Evolutionary conservation across 2,888 invertebrate genomes (phyloP), one percentile per base, ranked within the genome.

Genomic region (Parelbella ahira): DNA sequence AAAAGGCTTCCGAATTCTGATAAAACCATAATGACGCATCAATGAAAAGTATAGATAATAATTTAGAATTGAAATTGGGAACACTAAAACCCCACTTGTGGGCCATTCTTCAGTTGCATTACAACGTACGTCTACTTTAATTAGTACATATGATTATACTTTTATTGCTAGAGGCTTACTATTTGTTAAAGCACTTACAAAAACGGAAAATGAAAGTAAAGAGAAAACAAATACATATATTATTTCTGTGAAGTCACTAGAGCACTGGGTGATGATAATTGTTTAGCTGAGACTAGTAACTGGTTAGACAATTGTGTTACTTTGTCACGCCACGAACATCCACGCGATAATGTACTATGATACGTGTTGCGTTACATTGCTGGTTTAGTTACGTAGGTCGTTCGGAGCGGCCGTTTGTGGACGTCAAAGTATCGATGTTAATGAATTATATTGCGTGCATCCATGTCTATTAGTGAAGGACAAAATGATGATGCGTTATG

Each of bases 191-290:
- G 18, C 56, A 63, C n/a, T 59, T 60, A 62, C 59, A 65, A 63
- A 57, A 59, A 69, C 65, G 48, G 75, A 81, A 84, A 83, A 53
- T 62, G 82, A 82, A 82, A 81, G 82, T 78, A 58, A 51, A 60
- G 68, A 67, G 68, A 71, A 72, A 70, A 64, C n/a, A 66, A 69
- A 62, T 57, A 63, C 64, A 67, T 68, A 63, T 13, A 11, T 39
- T 19, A 68, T 65, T 72, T 68, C 74, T 77, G 77, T 76, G 64
- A 63, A 82, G 82, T 80, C 79, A 82, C 73, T 82, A 57, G 81
- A 78, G 72, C 78, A 80, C 68, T 61, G 68, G 68, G 75, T 75
- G 75, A 77, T 65, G 60, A 64, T 65, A 68, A 78, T 81, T 80
- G 80, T 76, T 75, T 63, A 60, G 62, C 64, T 60, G 63, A 61